These are phyloP conservation scores for Hemiscyllium ocellatum DNA, from an alignment of 2,113 vertebrate genomes.

Conservation along the genomic window DNA sequence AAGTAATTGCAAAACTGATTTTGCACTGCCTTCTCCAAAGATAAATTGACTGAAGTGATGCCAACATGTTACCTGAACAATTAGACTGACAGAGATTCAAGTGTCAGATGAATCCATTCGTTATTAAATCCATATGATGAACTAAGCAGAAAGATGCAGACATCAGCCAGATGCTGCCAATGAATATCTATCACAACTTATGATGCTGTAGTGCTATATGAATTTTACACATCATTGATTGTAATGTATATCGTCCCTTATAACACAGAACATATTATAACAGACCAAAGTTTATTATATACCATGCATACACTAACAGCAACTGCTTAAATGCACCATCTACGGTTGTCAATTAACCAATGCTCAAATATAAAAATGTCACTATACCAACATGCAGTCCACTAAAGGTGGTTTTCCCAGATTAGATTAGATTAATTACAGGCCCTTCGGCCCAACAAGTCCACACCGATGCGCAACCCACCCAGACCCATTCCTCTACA, in stretches of 20 bases:
- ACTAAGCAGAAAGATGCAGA: neutral
- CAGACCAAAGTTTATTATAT: neutral
- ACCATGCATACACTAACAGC: neutral
- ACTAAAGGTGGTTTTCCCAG: neutral
- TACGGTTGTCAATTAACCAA: neutral
- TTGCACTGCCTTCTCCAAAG: slow-evolving; percentile 4
- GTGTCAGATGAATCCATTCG: slow-evolving; percentile 32
- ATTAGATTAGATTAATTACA: neutral
- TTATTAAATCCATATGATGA: slow-evolving; percentile 27
- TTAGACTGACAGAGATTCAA: slow-evolving; percentile 19
- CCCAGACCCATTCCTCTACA: too few species aligned
- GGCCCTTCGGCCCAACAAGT: too few species aligned
- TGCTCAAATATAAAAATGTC: neutral
- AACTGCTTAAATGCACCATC: neutral
- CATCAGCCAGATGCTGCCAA: neutral
- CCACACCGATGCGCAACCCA: too few species aligned
- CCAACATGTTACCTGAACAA: slow-evolving; percentile 15
- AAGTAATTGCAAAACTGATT: slow-evolving; percentile 22
- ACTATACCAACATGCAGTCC: neutral
- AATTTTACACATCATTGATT: neutral
- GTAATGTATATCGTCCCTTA: neutral
- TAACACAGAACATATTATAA: neutral
- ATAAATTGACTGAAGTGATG: neutral
- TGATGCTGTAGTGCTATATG: neutral
- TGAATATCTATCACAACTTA: neutral